A percentile compares a stretch with the other conserved stretches of the same genome.
Conservation (phyloP, 2,797 vertebrate species). For the Myoxocephalus aenaeus region DNA sequence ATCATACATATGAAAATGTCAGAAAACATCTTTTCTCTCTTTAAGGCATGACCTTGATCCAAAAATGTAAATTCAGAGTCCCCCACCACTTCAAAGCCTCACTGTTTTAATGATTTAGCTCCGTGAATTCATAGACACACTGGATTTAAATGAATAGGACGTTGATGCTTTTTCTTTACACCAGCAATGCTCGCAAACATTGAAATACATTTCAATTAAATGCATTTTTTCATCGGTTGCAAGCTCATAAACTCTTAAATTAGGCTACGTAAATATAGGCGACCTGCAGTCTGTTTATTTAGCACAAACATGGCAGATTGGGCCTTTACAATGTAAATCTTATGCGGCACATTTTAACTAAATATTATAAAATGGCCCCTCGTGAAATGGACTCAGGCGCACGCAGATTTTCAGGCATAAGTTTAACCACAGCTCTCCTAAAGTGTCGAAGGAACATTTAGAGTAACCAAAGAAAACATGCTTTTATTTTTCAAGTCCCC, state of each 20-base stretch:
- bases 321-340: neutral
- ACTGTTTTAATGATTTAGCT: neutral
- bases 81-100: neutral
- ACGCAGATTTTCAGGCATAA: slow-evolving; percentile 20
- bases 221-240: neutral
- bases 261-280: neutral
- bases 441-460: slow-evolving; percentile 24
- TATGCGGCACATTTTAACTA: neutral
- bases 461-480: slow-evolving; percentile 14
- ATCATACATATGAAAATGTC: neutral
- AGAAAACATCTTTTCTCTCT: neutral
- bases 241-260: neutral
- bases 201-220: neutral
- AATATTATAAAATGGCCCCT: slow-evolving; percentile 19
- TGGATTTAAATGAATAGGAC: neutral
- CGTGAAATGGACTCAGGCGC: slow-evolving; percentile 14
- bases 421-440: slow-evolving; percentile 16
- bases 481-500: slow-evolving; percentile 12
- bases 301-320: neutral
- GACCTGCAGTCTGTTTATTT: neutral
- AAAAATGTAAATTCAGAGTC: neutral
- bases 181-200: neutral
- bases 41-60: neutral
- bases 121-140: neutral
- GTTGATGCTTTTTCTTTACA: neutral